These are phyloP conservation scores for Aplysia californica DNA, from an alignment of 1,140 invertebrate species.

Conservation along the genomic window DNA sequence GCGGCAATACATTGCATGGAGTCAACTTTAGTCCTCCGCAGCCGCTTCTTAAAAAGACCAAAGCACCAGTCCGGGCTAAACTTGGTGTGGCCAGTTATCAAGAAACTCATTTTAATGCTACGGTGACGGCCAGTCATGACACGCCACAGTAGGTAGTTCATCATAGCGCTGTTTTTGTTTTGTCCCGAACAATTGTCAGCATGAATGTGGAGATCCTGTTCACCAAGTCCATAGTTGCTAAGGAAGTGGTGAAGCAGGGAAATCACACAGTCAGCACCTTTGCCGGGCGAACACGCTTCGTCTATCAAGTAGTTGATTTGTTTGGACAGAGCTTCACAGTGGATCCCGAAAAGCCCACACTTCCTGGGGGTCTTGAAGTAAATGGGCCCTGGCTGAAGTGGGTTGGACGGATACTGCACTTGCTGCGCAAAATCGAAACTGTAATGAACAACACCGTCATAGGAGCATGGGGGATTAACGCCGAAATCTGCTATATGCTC, in stretches of 20 bases:
- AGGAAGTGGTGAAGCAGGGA: conserved; percentile 34
- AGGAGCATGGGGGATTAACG: neutral
- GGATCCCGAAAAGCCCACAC: conserved; percentile 42
- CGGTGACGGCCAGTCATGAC: neutral
- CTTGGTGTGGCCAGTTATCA: conserved; percentile 25
- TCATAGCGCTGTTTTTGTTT: conserved; percentile 31
- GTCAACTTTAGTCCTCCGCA: neutral
- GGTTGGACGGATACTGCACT: conserved; percentile 41
- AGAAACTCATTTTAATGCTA: conserved; percentile 8
- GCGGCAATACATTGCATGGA: neutral
- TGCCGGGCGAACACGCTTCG: conserved; percentile 33
- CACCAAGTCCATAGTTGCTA: conserved; percentile 34
- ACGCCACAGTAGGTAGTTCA: conserved; percentile 16
- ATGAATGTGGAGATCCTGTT: conserved; percentile 29
- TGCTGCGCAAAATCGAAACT: conserved; percentile 46
- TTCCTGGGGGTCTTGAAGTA: conserved; percentile 48
- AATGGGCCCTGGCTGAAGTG: conserved; percentile 45
- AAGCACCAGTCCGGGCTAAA: conserved; percentile 23
- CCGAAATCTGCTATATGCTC: neutral
- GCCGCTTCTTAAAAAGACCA: conserved; percentile 10
- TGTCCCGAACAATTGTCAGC: conserved; percentile 36
- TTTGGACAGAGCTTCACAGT: conserved; percentile 30
- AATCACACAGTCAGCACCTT: conserved; percentile 36
- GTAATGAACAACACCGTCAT: neutral
- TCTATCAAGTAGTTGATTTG: conserved; percentile 41